Evolutionary conservation across 2,888 invertebrate genomes (phyloP).

Genomic region (Epirrhoe alternata): DNA sequence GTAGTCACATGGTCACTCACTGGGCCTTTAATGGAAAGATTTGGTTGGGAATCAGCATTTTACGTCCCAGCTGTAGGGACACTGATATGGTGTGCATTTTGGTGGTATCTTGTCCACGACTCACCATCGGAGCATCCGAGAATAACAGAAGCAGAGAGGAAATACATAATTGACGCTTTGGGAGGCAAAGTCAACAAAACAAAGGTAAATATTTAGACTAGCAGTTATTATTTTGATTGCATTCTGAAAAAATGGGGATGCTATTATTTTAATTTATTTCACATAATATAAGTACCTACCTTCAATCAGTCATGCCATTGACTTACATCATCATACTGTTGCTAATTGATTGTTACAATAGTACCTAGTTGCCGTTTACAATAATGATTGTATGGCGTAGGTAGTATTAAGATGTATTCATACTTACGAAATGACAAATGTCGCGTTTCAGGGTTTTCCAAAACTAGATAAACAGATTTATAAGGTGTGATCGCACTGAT

Average conservation of each 20-base stretch:
- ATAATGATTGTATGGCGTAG: neutral
- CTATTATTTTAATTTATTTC: constrained; percentile 34
- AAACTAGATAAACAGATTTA: neutral
- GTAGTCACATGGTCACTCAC: constrained; percentile 89
- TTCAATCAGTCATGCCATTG: constrained; percentile 11
- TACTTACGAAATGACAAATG: neutral
- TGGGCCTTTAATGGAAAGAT: constrained; percentile 86
- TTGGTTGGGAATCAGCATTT: constrained; percentile 89
- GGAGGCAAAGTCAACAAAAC: constrained; percentile 84
- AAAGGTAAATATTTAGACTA: constrained; percentile 73
- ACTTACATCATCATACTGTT: constrained; percentile 30
- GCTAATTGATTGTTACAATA: constrained; percentile 28
- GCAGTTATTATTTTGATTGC: constrained; percentile 37
- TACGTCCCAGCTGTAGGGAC: constrained; percentile 86
- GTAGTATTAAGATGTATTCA: neutral
- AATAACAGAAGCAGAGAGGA: constrained; percentile 86
- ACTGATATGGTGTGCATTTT: constrained; percentile 82
- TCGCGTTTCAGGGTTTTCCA: neutral
- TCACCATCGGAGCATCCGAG: constrained; percentile 86
- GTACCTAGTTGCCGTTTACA: constrained; percentile 6
- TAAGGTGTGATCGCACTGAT: too few species aligned
- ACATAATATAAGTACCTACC: too few species aligned
- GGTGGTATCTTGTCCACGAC: constrained; percentile 87
- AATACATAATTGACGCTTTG: constrained; percentile 86
- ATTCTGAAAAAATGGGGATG: constrained; percentile 31